Conservation (phyloP, 2,113 vertebrate genomes). For the Lonchura striata region DNA sequence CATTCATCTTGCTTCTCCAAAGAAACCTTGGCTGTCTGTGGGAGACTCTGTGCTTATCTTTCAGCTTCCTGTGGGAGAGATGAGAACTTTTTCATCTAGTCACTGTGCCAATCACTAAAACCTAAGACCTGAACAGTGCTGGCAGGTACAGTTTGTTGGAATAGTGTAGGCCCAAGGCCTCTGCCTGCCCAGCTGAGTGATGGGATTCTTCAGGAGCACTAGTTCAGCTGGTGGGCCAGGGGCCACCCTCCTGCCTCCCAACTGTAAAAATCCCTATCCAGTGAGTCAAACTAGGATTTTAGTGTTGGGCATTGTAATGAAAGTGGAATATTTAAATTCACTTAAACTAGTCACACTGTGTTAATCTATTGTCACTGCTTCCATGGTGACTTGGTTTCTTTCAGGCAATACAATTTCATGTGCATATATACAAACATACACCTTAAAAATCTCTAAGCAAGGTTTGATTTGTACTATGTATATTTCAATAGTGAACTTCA, state of each 20-base stretch:
- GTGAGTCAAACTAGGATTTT: not conserved
- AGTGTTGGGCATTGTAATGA: not conserved
- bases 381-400: not conserved
- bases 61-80: not conserved
- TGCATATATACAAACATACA: not conserved
- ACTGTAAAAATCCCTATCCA: not conserved
- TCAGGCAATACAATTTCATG: not conserved
- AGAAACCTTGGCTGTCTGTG: not conserved
- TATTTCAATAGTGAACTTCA: not conserved
- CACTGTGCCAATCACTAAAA: not conserved
- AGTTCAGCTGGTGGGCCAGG: not conserved
- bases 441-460: not conserved
- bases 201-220: not conserved
- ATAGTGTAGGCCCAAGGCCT: not conserved
- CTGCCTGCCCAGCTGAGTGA: not conserved
- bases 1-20: not conserved
- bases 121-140: not conserved
- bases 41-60: not conserved
- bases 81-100: not conserved
- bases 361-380: not conserved
- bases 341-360: not conserved
- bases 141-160: not conserved
- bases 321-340: not conserved
- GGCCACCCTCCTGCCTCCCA: rapidly evolving
- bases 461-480: not conserved